These are phyloP conservation scores for Mastigias papua DNA, from an alignment of 30 jellyfish, hydroid and myxozoan genomes.

Conservation along the genomic window DNA sequence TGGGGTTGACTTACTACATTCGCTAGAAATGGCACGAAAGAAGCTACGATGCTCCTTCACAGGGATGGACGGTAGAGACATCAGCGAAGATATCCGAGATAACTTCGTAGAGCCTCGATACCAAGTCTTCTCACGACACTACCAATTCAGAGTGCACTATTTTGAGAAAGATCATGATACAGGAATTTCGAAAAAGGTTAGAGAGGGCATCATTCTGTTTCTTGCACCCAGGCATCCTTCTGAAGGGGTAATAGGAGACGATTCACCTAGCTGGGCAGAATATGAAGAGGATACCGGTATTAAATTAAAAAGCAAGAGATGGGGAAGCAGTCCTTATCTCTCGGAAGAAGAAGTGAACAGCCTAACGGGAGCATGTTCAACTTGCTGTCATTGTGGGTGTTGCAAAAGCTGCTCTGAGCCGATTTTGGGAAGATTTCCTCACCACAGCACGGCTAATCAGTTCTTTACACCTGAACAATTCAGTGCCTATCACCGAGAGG, in stretches of 20 bases:
- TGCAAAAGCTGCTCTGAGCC: conserved; percentile 66
- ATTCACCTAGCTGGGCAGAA: conserved; percentile 37
- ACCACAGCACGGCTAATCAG: conserved; percentile 83
- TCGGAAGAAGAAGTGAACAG: conserved; percentile 55
- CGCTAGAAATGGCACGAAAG: conserved; percentile 78
- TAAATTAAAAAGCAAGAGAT: conserved; percentile 44
- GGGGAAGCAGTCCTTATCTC: conserved; percentile 77
- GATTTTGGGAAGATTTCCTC: conserved; percentile 75
- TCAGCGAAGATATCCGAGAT: conserved; percentile 75
- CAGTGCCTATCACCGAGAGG: conserved; percentile 90
- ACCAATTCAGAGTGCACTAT: conserved; percentile 62
- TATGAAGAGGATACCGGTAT: conserved; percentile 51
- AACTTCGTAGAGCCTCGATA: conserved; percentile 59
- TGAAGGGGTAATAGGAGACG: conserved; percentile 19
- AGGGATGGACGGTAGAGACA: conserved; percentile 80
- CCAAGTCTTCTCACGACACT: conserved; percentile 45
- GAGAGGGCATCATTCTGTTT: conserved; percentile 58
- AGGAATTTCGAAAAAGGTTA: conserved; percentile 47
- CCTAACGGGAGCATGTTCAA: conserved; percentile 72
- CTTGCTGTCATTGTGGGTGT: conserved; percentile 67
- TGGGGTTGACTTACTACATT: conserved; percentile 44
- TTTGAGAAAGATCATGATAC: conserved; percentile 46
- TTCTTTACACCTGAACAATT: conserved; percentile 73
- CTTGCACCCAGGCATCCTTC: conserved; percentile 78
- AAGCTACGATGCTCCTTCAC: conserved; percentile 78